A percentile compares a stretch with the other conserved stretches of the same genome.
Evolutionary conservation across 2,888 invertebrate species (phyloP).

Genomic region (Lutraria lutraria): DNA sequence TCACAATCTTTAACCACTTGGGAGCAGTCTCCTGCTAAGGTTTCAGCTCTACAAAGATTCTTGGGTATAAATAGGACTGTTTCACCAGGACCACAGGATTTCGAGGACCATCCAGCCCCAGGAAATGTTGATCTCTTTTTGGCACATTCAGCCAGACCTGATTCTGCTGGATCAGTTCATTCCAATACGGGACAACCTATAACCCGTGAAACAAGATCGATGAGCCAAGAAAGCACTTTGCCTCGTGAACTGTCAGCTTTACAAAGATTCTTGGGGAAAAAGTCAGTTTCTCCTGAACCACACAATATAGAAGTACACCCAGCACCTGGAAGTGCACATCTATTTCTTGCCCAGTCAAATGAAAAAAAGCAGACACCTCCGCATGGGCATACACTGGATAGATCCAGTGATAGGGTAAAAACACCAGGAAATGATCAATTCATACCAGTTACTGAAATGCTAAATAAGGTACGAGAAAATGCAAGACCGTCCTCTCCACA

Average conservation of each 20-base stretch:
- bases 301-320: neutral
- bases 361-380: neutral
- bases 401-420: neutral
- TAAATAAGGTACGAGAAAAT: neutral
- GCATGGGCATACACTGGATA: neutral
- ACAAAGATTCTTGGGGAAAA: constrained; percentile 17
- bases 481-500: constrained; percentile 30
- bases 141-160: neutral
- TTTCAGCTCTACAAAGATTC: too few species aligned
- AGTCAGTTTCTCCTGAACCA: neutral
- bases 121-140: too few species aligned
- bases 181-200: constrained; percentile 9
- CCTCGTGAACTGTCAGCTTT: neutral
- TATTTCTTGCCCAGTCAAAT: neutral
- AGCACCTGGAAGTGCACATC: neutral
- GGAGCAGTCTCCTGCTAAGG: neutral
- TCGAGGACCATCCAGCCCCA: too few species aligned
- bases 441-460: constrained; percentile 16
- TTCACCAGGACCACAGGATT: too few species aligned
- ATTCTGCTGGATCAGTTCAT: constrained; percentile 27
- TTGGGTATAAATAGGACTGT: too few species aligned
- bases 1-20: constrained; percentile 19
- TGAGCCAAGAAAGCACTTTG: neutral
- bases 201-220: neutral
- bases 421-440: neutral